Evolutionary conservation across 2,888 invertebrate species (phyloP).

Genomic region (Tetrapedia diversipes): DNA sequence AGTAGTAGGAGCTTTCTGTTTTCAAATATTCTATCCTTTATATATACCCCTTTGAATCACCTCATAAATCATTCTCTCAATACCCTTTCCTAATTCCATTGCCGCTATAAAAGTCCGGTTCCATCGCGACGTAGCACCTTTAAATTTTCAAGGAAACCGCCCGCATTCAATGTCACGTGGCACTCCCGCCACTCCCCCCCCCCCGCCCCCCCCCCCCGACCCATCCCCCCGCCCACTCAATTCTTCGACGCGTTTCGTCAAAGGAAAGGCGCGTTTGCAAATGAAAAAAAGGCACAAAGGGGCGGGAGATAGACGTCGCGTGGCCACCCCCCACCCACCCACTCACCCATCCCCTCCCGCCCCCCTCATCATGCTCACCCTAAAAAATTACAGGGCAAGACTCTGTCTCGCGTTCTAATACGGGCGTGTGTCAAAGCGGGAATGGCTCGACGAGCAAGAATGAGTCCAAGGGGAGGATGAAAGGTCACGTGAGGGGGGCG

Average conservation of each 20-base stretch:
- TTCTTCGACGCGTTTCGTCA: conserved; percentile 19
- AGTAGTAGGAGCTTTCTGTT: no score
- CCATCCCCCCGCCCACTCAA: no score
- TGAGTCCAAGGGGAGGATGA: conserved; percentile 49
- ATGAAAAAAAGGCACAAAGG: conserved; percentile 56
- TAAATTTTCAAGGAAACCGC: conserved; percentile 17
- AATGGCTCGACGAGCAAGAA: conserved; percentile 62
- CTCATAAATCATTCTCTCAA: no score
- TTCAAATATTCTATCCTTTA: no score
- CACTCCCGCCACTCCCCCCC: no score
- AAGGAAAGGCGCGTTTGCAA: conserved; percentile 37
- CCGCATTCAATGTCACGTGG: conserved; percentile 11
- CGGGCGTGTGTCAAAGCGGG: conserved; percentile 61
- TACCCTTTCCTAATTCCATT: no score
- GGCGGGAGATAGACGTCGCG: conserved; percentile 23
- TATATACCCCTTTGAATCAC: no score
- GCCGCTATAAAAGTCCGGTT: no score
- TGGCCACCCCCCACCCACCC: not conserved
- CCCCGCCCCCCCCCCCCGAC: no score
- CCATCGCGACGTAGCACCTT: no score
- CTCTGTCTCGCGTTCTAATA: conserved; percentile 53
- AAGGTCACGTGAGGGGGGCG: conserved; percentile 38
- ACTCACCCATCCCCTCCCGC: no score
- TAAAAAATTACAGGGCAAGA: conserved; percentile 64
- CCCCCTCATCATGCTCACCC: no score